These are phyloP conservation scores for Vanessa atalanta DNA, from an alignment of 1,140 invertebrate species.

Conservation along the genomic window DNA sequence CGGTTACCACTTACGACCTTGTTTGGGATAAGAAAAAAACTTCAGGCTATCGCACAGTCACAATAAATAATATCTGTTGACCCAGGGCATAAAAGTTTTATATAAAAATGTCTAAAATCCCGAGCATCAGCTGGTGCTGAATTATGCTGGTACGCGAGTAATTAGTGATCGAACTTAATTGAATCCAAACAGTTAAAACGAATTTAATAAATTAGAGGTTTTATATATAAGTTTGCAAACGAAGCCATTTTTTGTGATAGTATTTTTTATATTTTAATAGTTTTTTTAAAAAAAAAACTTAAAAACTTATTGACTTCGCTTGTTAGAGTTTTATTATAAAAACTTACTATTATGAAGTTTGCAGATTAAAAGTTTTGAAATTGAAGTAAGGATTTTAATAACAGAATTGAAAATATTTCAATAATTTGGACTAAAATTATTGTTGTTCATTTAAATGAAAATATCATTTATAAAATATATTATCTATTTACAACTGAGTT, in stretches of 20 bases:
- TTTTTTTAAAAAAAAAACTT: neutral
- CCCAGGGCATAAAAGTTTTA: too few species aligned
- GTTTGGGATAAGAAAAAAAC: too few species aligned
- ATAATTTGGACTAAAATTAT: neutral
- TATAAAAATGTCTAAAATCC: too few species aligned
- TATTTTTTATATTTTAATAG: neutral
- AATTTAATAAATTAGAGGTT: too few species aligned
- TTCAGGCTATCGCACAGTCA: too few species aligned
- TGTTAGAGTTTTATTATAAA: constrained; percentile 3
- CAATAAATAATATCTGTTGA: too few species aligned
- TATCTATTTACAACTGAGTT: neutral
- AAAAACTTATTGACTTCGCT: neutral
- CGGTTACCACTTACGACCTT: too few species aligned
- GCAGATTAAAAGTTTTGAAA: constrained; percentile 7
- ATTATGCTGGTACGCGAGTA: too few species aligned
- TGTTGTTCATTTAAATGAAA: neutral
- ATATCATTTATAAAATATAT: neutral
- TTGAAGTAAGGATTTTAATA: neutral
- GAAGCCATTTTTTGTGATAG: neutral
- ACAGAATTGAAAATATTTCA: neutral
- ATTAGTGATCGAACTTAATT: too few species aligned
- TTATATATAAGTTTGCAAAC: too few species aligned
- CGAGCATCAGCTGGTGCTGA: too few species aligned
- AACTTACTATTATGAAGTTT: neutral
- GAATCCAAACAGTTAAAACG: too few species aligned